These are phyloP conservation scores for Drosophila rufa DNA, from an alignment of 1,140 invertebrate genomes.

Conservation along the genomic window DNA sequence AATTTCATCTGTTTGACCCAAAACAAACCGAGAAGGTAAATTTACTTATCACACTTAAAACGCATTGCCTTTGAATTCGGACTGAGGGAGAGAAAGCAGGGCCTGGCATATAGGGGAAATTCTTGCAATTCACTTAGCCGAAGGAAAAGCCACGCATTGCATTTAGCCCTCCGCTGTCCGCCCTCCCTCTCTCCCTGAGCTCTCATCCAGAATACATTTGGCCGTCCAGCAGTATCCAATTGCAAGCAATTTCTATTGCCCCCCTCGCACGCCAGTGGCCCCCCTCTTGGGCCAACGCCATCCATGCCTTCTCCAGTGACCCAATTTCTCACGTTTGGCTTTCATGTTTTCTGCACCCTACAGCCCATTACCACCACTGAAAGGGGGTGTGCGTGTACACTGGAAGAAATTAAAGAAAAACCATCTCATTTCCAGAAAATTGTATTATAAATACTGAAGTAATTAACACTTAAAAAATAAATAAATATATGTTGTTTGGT, in stretches of 20 bases:
- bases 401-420: too few species aligned
- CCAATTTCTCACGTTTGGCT: slow-evolving; percentile 66
- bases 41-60: slow-evolving; percentile 58
- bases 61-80: slow-evolving; percentile 19
- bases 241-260: slow-evolving; percentile 61
- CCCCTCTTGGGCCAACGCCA: neutral
- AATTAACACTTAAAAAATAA: too few species aligned
- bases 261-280: neutral
- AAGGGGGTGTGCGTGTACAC: slow-evolving; percentile 18
- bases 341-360: slow-evolving; percentile 46
- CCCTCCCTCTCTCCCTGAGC: neutral
- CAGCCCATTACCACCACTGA: slow-evolving; percentile 8
- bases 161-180: neutral
- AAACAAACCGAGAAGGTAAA: slow-evolving; percentile 44
- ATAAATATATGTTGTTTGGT: too few species aligned
- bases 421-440: too few species aligned
- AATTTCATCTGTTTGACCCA: slow-evolving; percentile 25
- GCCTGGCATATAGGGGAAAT: neutral
- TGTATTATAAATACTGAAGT: too few species aligned
- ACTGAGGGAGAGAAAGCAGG: too few species aligned
- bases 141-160: slow-evolving; percentile 29
- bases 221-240: slow-evolving; percentile 58
- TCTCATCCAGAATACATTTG: slow-evolving; percentile 45
- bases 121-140: slow-evolving; percentile 48
- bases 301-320: slow-evolving; percentile 53